A percentile compares a stretch with the other conserved stretches of the same genome.
phyloP scores from a whole-genome alignment of 2,797 vertebrate genomes.

The Halcyon chelicuti region DNA sequence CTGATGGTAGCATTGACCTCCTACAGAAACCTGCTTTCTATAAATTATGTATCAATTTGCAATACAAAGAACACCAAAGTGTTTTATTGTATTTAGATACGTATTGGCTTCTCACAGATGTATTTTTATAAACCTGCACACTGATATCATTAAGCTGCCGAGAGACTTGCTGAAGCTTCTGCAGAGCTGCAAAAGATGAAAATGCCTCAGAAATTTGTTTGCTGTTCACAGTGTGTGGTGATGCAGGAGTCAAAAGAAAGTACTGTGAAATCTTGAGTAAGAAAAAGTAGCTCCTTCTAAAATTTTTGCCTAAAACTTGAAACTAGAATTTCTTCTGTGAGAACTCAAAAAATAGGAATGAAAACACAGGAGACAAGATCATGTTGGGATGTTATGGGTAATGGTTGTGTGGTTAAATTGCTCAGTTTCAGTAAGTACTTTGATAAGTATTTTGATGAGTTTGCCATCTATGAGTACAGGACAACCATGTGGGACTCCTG shows the following conservation, averaged over 20 bases:
- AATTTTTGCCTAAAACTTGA: background rate
- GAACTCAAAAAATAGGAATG: slow-evolving; percentile 2
- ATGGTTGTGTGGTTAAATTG: background rate
- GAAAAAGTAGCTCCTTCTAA: background rate
- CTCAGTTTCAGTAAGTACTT: background rate
- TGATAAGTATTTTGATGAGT: background rate
- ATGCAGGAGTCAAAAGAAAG: background rate
- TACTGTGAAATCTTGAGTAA: background rate
- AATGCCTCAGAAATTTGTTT: background rate
- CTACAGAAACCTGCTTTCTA: background rate
- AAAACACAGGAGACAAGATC: background rate
- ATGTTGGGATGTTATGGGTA: background rate
- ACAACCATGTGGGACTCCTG: background rate
- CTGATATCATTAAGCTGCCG: background rate
- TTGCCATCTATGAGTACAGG: background rate
- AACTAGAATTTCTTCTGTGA: background rate
- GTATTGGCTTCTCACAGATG: background rate
- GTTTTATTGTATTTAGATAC: background rate
- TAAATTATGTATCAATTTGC: background rate
- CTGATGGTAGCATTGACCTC: background rate
- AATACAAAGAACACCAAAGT: background rate
- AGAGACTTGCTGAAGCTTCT: background rate
- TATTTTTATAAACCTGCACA: background rate
- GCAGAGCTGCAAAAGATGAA: background rate
- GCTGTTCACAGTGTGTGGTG: background rate